phyloP scores from a whole-genome alignment of 2,888 invertebrate genomes.

The Pterostichus niger region DNA sequence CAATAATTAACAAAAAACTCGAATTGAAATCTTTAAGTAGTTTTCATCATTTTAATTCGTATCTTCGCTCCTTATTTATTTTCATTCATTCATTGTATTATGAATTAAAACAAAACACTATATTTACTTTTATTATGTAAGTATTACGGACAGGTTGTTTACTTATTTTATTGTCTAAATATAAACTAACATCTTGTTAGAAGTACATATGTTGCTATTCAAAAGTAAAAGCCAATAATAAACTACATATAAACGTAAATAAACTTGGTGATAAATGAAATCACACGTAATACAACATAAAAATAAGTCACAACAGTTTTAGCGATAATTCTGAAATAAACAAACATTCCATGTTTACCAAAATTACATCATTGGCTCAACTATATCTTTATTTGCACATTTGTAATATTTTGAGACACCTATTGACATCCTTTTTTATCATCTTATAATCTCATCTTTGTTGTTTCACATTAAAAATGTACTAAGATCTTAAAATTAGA shows the following conservation, averaged over 20 bases:
- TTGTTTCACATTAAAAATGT: too few relatives aligned
- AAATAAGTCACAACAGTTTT: background rate
- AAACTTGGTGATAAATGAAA: background rate
- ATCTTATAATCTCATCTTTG: background rate
- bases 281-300: background rate
- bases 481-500: slow-evolving; percentile 5
- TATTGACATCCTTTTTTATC: slow-evolving; percentile 6
- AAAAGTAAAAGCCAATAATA: background rate
- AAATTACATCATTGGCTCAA: too few relatives aligned
- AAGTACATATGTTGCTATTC: background rate
- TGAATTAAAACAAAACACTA: background rate
- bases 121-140: slow-evolving; percentile 16
- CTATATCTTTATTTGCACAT: background rate
- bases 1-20: background rate
- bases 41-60: slow-evolving; percentile 20
- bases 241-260: background rate
- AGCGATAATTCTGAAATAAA: background rate
- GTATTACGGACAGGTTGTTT: background rate
- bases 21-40: slow-evolving; percentile 9
- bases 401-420: background rate
- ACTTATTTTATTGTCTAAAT: background rate
- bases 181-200: background rate
- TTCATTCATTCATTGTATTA: too few relatives aligned
- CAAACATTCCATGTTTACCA: background rate
- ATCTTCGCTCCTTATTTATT: background rate